These are phyloP conservation scores for Microctonus hyperodae DNA, from an alignment of 2,888 invertebrate genomes.

Conservation along the genomic window DNA sequence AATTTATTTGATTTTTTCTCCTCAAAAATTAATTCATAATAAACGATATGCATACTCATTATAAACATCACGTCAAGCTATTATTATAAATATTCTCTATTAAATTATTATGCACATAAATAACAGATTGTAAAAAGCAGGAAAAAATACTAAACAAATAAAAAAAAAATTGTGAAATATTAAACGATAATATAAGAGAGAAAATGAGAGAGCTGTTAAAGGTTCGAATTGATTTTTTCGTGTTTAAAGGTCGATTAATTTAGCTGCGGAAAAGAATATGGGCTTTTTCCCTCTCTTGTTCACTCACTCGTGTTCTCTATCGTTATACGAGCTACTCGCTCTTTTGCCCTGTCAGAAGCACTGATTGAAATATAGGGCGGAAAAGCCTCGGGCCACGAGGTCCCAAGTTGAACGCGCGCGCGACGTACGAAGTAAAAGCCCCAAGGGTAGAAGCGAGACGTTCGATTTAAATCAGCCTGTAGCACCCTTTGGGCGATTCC, in stretches of 20 bases:
- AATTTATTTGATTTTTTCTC: not conserved
- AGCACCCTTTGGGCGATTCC: conserved; percentile 51
- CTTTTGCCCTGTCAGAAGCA: conserved; percentile 54
- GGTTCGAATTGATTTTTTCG: conserved; percentile 53
- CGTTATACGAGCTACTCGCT: conserved; percentile 36
- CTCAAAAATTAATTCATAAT: too few relatives aligned
- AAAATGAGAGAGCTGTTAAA: not conserved
- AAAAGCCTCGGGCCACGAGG: conserved; percentile 53
- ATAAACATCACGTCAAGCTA: too few relatives aligned
- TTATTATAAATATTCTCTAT: too few relatives aligned
- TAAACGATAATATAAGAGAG: conserved; percentile 11
- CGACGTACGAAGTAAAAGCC: conserved; percentile 30
- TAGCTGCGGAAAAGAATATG: conserved; percentile 37
- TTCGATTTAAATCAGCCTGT: conserved; percentile 54
- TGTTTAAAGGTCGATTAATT: conserved; percentile 59
- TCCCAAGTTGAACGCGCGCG: conserved; percentile 42
- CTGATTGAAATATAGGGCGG: conserved; percentile 61
- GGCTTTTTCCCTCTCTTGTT: not conserved
- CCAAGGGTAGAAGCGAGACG: conserved; percentile 45
- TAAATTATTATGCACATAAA: too few relatives aligned
- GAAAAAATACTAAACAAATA: too few relatives aligned
- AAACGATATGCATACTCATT: too few relatives aligned
- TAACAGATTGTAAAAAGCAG: too few relatives aligned
- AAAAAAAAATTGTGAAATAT: not conserved
- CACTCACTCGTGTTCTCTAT: not conserved